These are phyloP conservation scores for Melanotaenia maccullochi DNA, from an alignment of 2,797 vertebrate genomes.

Conservation along the genomic window DNA sequence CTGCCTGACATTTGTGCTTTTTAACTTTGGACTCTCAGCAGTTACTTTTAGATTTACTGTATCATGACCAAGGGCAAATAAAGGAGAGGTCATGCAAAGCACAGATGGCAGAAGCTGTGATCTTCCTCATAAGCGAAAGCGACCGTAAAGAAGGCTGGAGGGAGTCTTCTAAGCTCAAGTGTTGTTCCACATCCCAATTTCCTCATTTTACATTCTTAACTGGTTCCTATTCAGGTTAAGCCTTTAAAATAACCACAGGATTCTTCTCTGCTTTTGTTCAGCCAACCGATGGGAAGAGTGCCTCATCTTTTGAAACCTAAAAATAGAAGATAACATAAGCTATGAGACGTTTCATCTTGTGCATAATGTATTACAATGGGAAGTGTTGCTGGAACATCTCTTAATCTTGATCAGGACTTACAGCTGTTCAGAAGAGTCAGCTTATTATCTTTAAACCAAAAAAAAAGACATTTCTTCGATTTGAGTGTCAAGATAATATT, in stretches of 20 bases:
- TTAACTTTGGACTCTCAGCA: slow-evolving; percentile 32
- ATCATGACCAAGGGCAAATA: slow-evolving; percentile 28
- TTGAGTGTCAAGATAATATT: not conserved
- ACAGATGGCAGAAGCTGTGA: slow-evolving; percentile 47
- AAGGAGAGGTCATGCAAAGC: slow-evolving; percentile 44
- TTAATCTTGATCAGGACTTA: slow-evolving; percentile 13
- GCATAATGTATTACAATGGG: slow-evolving; percentile 57
- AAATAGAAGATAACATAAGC: slow-evolving; percentile 65
- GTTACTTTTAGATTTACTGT: slow-evolving; percentile 30
- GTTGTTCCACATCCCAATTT: slow-evolving; percentile 56
- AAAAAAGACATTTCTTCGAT: not conserved
- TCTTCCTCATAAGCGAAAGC: slow-evolving; percentile 29
- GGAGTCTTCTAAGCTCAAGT: slow-evolving; percentile 39
- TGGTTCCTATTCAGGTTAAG: slow-evolving; percentile 60
- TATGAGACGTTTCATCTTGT: slow-evolving; percentile 55
- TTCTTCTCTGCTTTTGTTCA: slow-evolving; percentile 47
- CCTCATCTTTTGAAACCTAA: slow-evolving; percentile 57
- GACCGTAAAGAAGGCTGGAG: slow-evolving; percentile 23
- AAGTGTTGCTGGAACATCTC: slow-evolving; percentile 38
- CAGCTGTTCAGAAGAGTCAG: not conserved
- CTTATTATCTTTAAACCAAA: slow-evolving; percentile 15
- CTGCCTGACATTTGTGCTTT: slow-evolving; percentile 1
- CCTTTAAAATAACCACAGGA: slow-evolving; percentile 50
- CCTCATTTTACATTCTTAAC: slow-evolving; percentile 66
- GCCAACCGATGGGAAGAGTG: slow-evolving; percentile 51